Evolutionary conservation across 2,797 vertebrate species (phyloP), one percentile per base, ranked within the genome.

Genomic region (Pseudochirops cupreus): DNA sequence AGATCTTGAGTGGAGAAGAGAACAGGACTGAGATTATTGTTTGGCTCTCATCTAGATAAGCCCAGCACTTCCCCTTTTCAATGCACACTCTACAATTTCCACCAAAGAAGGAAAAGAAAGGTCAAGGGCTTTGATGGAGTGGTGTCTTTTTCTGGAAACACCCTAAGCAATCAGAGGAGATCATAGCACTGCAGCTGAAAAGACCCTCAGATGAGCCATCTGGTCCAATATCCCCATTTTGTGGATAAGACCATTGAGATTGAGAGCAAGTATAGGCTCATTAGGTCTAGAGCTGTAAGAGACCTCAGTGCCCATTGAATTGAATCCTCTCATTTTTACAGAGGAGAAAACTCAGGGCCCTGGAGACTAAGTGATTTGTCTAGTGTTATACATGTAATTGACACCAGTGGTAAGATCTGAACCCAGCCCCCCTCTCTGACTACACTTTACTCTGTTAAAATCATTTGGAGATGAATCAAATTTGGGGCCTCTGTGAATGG

Each of bases 311-410:
- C 0, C 3, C 29, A 82, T 57, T 55, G 62, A 67, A 87, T 93
- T 50, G 2, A 93, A 97, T 58, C 9, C 0, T 4, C 58, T 94
- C 9, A 0, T 90, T 98, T n/a, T 96, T 90, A 89, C 1, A 55
- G 93, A 0, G 13, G 56, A 1, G 92, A 55, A 92, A 96, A 96
- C 7, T 3, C 89, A 55, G 13, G 29, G 33, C 11, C 28, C 58
- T 46, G 21, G 24, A 93, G 13, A 58, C 59, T 92, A 93, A 93
- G 91, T 93, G 0, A 92, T 29, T 96, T 92, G 33, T 54, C 31
- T 52, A 33, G 62, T n/a, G 13, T n/a, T n/a, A 67, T 4, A 33
- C 13, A 31, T 13, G 4, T 31, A 31, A 33, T 31, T 59, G 13
- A 31, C 12, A 31, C 29, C 29, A 67, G 62, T 1, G 14, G 62